Base-by-base conservation (phyloP, 2,797 vertebrate species). In the Fratercula arctica region DNA sequence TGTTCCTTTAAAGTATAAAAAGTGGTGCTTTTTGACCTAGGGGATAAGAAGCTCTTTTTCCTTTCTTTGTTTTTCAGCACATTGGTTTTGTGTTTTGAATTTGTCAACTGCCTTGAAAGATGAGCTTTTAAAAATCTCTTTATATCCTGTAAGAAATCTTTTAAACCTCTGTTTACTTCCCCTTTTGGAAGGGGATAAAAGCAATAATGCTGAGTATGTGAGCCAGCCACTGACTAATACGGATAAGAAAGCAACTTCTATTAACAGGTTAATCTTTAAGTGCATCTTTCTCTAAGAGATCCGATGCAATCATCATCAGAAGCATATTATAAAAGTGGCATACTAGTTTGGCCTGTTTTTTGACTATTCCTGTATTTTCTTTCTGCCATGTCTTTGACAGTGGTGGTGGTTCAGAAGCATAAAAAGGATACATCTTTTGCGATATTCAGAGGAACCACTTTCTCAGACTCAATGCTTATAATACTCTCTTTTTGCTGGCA, bases 61-160 rank as follows among this genome's bases (percentile, higher is more conserved):
- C n/a, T 95, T 92, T 80, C 86, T 93, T 89, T 92, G 25, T 25
- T 96, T 93, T 85, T 89, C 70, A 90, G 39, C 81, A 76, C 37
- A 1, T 50, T 95, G 33, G 18, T 51, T 81, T 93, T 94, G 43
- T 87, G 53, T 69, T 94, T 92, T 92, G 50, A 88, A 84, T 84
- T 89, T 92, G 21, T 78, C 35, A 45, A 60, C 85, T 95, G 28
- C 35, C 26, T 57, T 90, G 76, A 68, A 92, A 93, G 51, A 85
- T 7, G 2, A 92, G 69, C 35, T 85, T 85, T 5, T 28, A 29
- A 89, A 90, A 84, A 54, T 43, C 21, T 88, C 31, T 85, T 90
- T 33, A 26, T 92, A 51, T 43, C 48, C 23, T 78, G 6, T 80
- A 61, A 85, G 37, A 92, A 70, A 53, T 43, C 48, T 85, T 82